A percentile compares a stretch with the other conserved stretches of the same genome.
phyloP scores from a whole-genome alignment of 2,797 vertebrate genomes.

The Alectoris magna region DNA sequence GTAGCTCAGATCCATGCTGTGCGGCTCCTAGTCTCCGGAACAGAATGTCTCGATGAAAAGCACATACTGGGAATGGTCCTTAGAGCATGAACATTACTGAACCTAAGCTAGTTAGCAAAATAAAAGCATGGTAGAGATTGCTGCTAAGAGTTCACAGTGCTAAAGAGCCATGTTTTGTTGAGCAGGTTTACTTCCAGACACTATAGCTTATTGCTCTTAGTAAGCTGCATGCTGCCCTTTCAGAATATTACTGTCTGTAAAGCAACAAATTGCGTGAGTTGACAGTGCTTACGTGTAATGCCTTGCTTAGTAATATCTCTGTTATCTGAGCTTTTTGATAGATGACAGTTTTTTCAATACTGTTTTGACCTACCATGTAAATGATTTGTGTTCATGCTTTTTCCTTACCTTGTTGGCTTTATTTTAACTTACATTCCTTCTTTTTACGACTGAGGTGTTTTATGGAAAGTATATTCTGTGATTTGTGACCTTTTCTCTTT shows the following conservation, averaged over 20 bases:
- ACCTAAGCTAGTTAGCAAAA: background rate
- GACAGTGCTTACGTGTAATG: background rate
- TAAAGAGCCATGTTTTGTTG: background rate
- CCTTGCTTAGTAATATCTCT: background rate
- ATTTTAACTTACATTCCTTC: background rate
- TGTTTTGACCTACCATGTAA: background rate
- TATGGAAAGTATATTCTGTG: background rate
- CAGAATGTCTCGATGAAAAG: background rate
- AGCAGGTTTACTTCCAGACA: background rate
- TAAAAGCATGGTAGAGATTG: background rate
- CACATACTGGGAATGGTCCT: background rate
- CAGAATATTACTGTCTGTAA: background rate
- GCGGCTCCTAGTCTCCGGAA: background rate
- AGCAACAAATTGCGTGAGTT: background rate
- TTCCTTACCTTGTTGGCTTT: background rate
- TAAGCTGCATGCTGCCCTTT: background rate
- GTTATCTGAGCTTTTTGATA: background rate
- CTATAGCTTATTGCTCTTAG: background rate
- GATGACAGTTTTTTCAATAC: background rate
- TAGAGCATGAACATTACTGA: background rate
- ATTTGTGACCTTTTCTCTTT: background rate
- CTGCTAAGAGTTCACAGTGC: background rate
- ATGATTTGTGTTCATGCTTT: background rate
- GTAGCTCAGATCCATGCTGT: accelerated
- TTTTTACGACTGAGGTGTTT: background rate